These are phyloP conservation scores for Catharus fuscescens DNA, from an alignment of 2,113 vertebrate genomes.

Conservation along the genomic window DNA sequence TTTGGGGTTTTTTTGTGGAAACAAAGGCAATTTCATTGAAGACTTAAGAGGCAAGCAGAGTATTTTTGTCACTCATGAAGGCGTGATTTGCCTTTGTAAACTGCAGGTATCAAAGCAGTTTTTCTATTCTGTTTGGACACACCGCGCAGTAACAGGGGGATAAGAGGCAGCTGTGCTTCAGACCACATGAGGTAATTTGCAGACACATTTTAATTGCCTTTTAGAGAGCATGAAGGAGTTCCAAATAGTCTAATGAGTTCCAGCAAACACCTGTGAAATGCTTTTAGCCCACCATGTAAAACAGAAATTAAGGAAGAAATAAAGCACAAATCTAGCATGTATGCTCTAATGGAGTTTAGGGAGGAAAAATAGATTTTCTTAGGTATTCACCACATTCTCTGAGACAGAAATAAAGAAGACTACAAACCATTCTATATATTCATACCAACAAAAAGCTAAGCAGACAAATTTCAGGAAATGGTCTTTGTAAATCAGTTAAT, in stretches of 20 bases:
- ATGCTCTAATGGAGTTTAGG: neutral
- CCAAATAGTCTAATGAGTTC: slow-evolving; percentile 85
- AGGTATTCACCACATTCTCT: neutral
- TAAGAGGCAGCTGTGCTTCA: slow-evolving; percentile 81
- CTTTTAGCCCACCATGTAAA: slow-evolving; percentile 80
- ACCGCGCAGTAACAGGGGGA: slow-evolving; percentile 64
- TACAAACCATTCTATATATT: neutral
- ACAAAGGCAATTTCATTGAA: slow-evolving; percentile 46
- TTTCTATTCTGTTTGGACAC: slow-evolving; percentile 73
- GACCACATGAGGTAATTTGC: slow-evolving; percentile 82
- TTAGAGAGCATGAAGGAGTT: slow-evolving; percentile 84
- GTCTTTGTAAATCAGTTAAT: neutral
- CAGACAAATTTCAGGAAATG: neutral
- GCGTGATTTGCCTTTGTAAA: slow-evolving; percentile 68
- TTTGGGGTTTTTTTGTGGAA: neutral
- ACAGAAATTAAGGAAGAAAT: slow-evolving; percentile 76
- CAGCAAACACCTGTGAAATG: slow-evolving; percentile 86
- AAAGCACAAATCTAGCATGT: slow-evolving; percentile 43
- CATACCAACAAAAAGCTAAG: neutral
- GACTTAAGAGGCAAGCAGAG: slow-evolving; percentile 49
- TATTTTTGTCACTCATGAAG: slow-evolving; percentile 65
- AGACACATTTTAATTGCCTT: slow-evolving; percentile 86
- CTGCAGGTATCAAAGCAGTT: slow-evolving; percentile 78
- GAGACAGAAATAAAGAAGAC: neutral
- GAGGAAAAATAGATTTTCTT: neutral